Conservation (phyloP, 2,888 invertebrate species). For the Coleophora flavipennella region DNA sequence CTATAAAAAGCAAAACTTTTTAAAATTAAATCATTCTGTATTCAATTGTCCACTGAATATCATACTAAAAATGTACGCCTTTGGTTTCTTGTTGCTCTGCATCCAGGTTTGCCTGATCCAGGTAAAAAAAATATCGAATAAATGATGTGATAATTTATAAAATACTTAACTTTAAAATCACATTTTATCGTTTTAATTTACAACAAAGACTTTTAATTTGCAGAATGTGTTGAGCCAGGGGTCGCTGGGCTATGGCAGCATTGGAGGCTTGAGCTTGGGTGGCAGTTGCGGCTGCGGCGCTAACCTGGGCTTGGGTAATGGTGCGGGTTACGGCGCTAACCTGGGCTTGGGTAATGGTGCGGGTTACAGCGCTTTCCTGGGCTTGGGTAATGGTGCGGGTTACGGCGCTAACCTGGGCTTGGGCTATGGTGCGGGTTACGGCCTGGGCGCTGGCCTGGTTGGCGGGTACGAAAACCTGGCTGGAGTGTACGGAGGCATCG, state of each 20-base stretch:
- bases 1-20: neutral
- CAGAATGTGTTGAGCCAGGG: slow-evolving; percentile 13
- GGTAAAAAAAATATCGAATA: slow-evolving; percentile 19
- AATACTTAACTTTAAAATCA: too few relatives aligned
- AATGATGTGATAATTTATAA: too few relatives aligned
- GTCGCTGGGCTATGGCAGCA: neutral
- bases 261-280: slow-evolving; percentile 5
- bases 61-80: slow-evolving; percentile 24
- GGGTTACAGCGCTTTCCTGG: too few relatives aligned
- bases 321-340: slow-evolving; percentile 8
- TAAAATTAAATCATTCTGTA: neutral
- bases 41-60: slow-evolving; percentile 6
- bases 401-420: too few relatives aligned
- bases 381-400: too few relatives aligned
- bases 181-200: too few relatives aligned
- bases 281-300: slow-evolving; percentile 6
- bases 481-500: slow-evolving; percentile 22
- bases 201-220: too few relatives aligned
- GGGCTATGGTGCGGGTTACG: too few relatives aligned
- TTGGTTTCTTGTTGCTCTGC: slow-evolving; percentile 25
- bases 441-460: slow-evolving; percentile 5
- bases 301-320: slow-evolving; percentile 7
- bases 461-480: neutral
- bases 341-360: neutral
- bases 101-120: slow-evolving; percentile 34